A percentile compares a stretch with the other conserved stretches of the same genome.
phyloP scores from a whole-genome alignment of 2,888 invertebrate genomes.

The Tupiocoris notatus region DNA sequence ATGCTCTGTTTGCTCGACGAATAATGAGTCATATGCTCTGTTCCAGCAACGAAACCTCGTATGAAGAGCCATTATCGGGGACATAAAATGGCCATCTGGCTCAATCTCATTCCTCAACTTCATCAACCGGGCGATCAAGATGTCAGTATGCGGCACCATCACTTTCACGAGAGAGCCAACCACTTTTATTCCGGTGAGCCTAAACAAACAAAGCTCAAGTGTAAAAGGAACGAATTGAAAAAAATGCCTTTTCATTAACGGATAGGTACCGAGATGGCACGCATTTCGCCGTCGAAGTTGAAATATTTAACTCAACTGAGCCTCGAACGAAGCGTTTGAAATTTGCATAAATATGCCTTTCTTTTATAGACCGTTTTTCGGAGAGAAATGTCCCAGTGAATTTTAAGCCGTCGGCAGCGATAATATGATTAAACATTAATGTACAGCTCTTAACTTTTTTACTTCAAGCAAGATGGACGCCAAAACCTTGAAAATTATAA shows the following conservation, averaged over 20 bases:
- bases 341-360: not conserved
- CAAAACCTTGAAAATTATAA: not conserved
- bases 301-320: too few relatives aligned
- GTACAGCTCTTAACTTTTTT: not conserved
- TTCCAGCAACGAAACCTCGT: slow-evolving; percentile 60
- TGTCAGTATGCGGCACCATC: slow-evolving; percentile 82
- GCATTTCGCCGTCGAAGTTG: too few relatives aligned
- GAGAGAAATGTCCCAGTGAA: not conserved
- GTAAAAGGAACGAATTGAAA: too few relatives aligned
- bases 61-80: slow-evolving; percentile 89
- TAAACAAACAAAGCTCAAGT: not conserved
- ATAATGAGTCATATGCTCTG: too few relatives aligned
- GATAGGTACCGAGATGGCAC: too few relatives aligned
- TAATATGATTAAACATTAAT: not conserved
- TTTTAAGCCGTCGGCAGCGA: not conserved
- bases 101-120: slow-evolving; percentile 84
- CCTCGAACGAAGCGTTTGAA: not conserved
- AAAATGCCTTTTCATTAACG: too few relatives aligned
- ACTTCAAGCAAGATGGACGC: not conserved
- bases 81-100: slow-evolving; percentile 90
- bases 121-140: slow-evolving; percentile 82
- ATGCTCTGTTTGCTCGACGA: too few relatives aligned
- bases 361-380: not conserved
- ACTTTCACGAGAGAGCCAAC: slow-evolving; percentile 67
- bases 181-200: slow-evolving; percentile 73